Conservation (phyloP, 2,797 vertebrate species). For the Coreius guichenoti region DNA sequence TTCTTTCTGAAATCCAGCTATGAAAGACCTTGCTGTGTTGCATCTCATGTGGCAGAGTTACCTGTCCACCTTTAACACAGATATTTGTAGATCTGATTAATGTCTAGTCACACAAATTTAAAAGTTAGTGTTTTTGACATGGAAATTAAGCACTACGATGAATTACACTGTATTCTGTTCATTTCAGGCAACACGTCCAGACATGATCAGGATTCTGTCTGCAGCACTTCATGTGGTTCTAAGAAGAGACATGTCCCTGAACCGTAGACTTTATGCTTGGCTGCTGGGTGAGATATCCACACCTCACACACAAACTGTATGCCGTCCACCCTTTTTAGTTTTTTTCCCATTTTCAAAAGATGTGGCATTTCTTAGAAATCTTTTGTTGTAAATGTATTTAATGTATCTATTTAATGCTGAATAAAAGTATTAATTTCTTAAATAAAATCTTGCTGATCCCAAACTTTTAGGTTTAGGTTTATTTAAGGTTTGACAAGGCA, state of each 20-base stretch:
- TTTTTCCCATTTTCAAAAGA: neutral
- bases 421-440: neutral
- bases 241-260: slow-evolving; percentile 98
- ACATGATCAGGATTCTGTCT: slow-evolving; percentile 97
- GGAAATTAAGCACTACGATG: neutral
- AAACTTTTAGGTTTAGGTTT: neutral
- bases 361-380: neutral
- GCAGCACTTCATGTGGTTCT: slow-evolving; percentile 96
- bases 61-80: neutral
- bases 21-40: neutral
- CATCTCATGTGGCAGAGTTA: neutral
- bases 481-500: no score
- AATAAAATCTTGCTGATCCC: neutral
- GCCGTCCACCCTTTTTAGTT: neutral
- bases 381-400: neutral
- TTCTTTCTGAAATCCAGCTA: neutral
- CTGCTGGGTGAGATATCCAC: slow-evolving; percentile 86
- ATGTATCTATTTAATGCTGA: neutral
- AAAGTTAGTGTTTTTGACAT: neutral
- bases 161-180: slow-evolving; percentile 5
- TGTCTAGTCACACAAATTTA: neutral
- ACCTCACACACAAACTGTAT: neutral
- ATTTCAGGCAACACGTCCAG: slow-evolving; percentile 90
- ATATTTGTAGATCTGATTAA: slow-evolving; percentile 7
- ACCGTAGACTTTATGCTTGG: slow-evolving; percentile 98